Evolutionary conservation across 2,113 vertebrate species (phyloP), one percentile per base, ranked within the genome.

Genomic region (Plecotus auritus): DNA sequence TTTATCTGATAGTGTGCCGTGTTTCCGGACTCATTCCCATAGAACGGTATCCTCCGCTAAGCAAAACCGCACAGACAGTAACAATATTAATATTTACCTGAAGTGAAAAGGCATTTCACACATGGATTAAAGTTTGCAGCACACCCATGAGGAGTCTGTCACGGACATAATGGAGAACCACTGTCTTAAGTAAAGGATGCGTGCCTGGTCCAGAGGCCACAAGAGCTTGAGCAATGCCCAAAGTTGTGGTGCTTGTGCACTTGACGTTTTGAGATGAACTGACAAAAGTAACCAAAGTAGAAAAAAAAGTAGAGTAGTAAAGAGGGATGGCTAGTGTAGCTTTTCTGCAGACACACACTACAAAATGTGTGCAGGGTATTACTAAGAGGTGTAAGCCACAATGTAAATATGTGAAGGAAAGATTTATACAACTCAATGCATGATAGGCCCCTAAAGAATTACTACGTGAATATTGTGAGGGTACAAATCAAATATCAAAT

Each of bases 31-130:
- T 96, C 91, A 61, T 69, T 72, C 28, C 23, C 30, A 8, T 82
- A 32, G 69, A 92, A 90, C 30, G 45, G 17, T 85, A 54, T 42
- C 45, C 20, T 92, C 72, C 35, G 82, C 40, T 91, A 78, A 85
- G 85, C 59, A 94, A 94, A 92, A 72, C 20, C 54, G n/a, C 7
- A 84, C 18, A 76, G 92, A 92, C 28, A 70, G 59, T 94, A 91
- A 26, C 51, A 90, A 84, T 72, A 54, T 66, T 95, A 70, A 72
- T 82, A 85, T 95, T 72, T 95, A 84, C 32, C 49, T 76, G 64
- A 88, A 89, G 49, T 47, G 86, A 91, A 95, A 95, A 86, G 78
- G 76, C 6, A 40, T 32, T 85, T 67, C 64, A 47, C 10, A n/a
- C 35, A 5, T 40, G 30, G 73, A 22, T 73, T 89, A 61, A 80